These are phyloP conservation scores for Sphaerophoria rueppellii DNA, from an alignment of 2,888 invertebrate genomes.

Conservation along the genomic window DNA sequence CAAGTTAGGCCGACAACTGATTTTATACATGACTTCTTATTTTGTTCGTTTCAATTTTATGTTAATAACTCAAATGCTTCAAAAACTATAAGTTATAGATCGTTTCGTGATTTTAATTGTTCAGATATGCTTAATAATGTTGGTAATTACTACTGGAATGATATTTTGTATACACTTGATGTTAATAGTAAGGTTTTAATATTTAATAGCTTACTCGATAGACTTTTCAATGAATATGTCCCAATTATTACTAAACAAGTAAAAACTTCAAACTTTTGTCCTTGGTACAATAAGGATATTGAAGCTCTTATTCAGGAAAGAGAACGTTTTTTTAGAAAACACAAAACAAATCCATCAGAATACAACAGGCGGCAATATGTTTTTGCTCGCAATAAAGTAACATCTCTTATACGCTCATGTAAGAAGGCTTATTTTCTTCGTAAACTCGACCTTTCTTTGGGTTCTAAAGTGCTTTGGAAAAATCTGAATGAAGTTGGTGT, in stretches of 20 bases:
- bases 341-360: background rate
- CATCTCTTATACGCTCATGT: background rate
- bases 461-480: no score
- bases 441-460: background rate
- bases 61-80: background rate
- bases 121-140: background rate
- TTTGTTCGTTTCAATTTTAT: background rate
- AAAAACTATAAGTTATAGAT: conserved; percentile 1
- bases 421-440: background rate
- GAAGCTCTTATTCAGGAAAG: background rate
- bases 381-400: no score
- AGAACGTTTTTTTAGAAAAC: background rate
- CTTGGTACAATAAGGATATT: background rate
- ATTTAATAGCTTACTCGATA: background rate
- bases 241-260: background rate
- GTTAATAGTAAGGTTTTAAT: background rate
- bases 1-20: background rate
- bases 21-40: conserved; percentile 7
- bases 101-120: background rate
- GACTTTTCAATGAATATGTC: background rate
- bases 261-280: background rate
- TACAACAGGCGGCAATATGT: background rate
- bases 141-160: conserved; percentile 5
- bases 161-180: background rate
- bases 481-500: no score